Evolutionary conservation across 53 echinoderm and acorn worm species (phyloP), one percentile per base, ranked within the genome.

Genomic region (Holothuria scabra): DNA sequence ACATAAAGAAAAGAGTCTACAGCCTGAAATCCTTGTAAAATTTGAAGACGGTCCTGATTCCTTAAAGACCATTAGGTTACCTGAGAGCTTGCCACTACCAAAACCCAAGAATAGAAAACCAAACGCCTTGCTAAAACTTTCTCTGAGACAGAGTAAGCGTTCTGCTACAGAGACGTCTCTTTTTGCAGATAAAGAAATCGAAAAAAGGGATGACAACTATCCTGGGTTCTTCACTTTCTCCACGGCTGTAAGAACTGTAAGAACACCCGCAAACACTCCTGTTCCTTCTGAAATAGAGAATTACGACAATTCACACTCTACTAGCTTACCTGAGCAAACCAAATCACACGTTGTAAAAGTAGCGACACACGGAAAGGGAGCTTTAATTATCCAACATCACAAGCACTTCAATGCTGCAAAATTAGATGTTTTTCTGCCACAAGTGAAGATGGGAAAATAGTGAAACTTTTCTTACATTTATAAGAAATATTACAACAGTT

Each of bases 321-420:
- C 14, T 52, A 52, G 0, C 52, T 52, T 52, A 18, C 52, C 52
- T 18, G 0, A 14, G 18, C 52, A 52, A 18, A 52, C 0, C 1
- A 52, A 52, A 12, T 34, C 32, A 5, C 7, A 34, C 4, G 69
- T 69, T 22, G 69, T 69, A 12, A 69, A 69, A 6, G 69, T 69
- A 13, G 22, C 41, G 23, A 69, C 69, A 14, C 69, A 69, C 13
- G 69, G 69, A 10, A 69, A 69, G 20, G 69, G 69, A 13, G 69
- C 69, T 32, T 69, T 69, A 32, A 69, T 69, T 34, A 69, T 69
- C 22, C 69, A 69, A 41, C 69, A 69, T 30, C 69, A 69, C 44
- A 69, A 34, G 38, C n/a, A 69, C 22, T 20, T 69, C 1, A 69
- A 69, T 37, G 21, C 69, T 12, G 69, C 69, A 11, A 69, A 69